Base-by-base conservation (phyloP, 2,888 invertebrate genomes). In the Nomada fucata region DNA sequence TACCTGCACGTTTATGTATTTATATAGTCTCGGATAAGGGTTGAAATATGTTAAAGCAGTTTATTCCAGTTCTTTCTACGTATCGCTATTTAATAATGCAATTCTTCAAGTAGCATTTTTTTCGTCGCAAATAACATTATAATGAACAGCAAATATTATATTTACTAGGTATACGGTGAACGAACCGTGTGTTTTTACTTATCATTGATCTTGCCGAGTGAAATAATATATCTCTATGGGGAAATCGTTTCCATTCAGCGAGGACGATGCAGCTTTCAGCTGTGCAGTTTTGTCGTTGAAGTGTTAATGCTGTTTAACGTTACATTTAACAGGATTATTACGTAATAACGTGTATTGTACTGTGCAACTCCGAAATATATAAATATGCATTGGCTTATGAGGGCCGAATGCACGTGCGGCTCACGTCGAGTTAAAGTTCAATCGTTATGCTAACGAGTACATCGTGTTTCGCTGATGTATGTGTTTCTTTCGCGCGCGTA, bases 311-410 rank as follows among this genome's bases (percentile, higher is more conserved):
- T 86, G 87, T 90, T 90, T 90, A 90, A 89, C 89, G 90, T 89
- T 87, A 89, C 90, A 86, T 89, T 90, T 90, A 90, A 90, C 89
- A 85, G 84, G 88, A 90, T 90, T 90, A 90, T 87, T 88, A 85
- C 84, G 84, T 90, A 86, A 86, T 89, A 90, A 87, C 86, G 87
- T 82, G 80, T 86, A 89, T 85, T 80, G 82, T 83, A 61, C 69
- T 76, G 72, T 77, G 80, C 74, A 82, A 76, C 86, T 80, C 65
- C 70, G 86, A 87, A 87, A 88, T 84, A 89, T 87, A 88, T 88
- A 88, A 88, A 88, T 87, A 88, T 86, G 88, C 86, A 86, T 87
- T 79, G 84, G 84, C 82, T 87, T 81, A 79, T 68, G 82, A 77
- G 84, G 75, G 82, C 82, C 72, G 82, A 88, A 86, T 76, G 76